Conservation (phyloP, 2,888 invertebrate species). For the Philonicus albiceps region DNA sequence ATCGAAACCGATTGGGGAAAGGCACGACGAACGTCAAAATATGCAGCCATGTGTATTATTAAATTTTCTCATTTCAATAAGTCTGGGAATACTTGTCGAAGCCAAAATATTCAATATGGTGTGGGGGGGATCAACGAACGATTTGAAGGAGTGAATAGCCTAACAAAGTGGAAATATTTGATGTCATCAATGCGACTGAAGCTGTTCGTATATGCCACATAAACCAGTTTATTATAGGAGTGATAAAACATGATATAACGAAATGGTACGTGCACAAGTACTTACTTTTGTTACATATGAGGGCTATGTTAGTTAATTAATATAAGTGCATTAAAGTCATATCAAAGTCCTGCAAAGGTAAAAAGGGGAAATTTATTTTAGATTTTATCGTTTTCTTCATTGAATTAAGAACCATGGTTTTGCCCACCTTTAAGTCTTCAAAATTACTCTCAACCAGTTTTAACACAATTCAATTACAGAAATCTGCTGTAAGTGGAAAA, state of each 20-base stretch:
- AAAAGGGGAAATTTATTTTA: neutral
- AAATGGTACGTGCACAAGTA: neutral
- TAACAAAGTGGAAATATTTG: slow-evolving; percentile 23
- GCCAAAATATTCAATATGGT: neutral
- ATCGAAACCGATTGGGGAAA: neutral
- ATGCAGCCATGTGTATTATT: slow-evolving; percentile 26
- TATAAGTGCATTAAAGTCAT: neutral
- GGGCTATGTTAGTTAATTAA: neutral
- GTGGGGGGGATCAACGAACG: neutral
- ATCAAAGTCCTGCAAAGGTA: neutral
- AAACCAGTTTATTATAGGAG: neutral
- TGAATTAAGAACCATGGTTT: too few species aligned
- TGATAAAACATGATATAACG: neutral
- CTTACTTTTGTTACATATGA: neutral
- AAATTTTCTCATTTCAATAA: slow-evolving; percentile 34
- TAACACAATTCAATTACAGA: neutral
- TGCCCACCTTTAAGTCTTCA: neutral
- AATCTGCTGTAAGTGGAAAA: neutral
- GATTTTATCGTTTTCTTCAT: neutral
- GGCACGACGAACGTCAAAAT: neutral
- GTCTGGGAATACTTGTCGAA: neutral
- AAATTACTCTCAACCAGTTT: neutral
- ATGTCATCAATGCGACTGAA: neutral
- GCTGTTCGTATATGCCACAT: neutral
- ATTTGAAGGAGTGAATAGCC: neutral